Evolutionary conservation across 2,888 invertebrate genomes (phyloP), one percentile per base, ranked within the genome.

Genomic region (Cylloceria caligata): DNA sequence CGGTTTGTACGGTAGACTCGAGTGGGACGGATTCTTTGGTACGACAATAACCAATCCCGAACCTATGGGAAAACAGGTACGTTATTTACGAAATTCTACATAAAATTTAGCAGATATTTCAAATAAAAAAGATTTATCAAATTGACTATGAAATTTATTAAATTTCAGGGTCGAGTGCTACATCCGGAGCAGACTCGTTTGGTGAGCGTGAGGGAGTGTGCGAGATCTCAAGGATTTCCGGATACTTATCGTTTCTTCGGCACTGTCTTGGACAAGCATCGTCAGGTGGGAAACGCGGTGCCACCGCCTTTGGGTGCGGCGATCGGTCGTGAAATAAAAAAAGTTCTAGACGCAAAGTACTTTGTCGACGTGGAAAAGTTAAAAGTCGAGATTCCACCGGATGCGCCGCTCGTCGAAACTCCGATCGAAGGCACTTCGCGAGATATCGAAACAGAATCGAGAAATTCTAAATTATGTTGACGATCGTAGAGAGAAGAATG

Each of bases 271-370:
- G 97, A 97, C 90, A 96, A 96, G 87, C 96, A 97, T 90, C 93
- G 97, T 90, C 97, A 97, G 95, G 96, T 97, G 85, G 97, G 98
- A 13, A 98, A 97, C 92, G 97, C 98, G 3, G 97, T 98, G 0
- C 97, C 97, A 0, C 97, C 97, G 0, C 97, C 97, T 0, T 93
- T 98, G 88, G 96, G 96, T 11, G 94, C 94, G 68, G 97, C 96
- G 0, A 93, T 98, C 68, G 97, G 97, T 0, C 92, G 94, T 84
- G 96, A 97, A 93, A 95, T 97, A 79, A 93, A 93, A 83, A 95
- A 94, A 90, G 85, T 86, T 64, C 81, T 90, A 1, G 36, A 30
- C 0, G 52, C 52, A 3, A 49, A 30, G 3, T 19, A 34, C 34
- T 60, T 60, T 16, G 11, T 60, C 34, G 60, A 60, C 16, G 9